A percentile compares a stretch with the other conserved stretches of the same genome.
These are phyloP conservation scores for Drosophila mimetica DNA, from an alignment of 2,888 invertebrate species.

Conservation along the genomic window DNA sequence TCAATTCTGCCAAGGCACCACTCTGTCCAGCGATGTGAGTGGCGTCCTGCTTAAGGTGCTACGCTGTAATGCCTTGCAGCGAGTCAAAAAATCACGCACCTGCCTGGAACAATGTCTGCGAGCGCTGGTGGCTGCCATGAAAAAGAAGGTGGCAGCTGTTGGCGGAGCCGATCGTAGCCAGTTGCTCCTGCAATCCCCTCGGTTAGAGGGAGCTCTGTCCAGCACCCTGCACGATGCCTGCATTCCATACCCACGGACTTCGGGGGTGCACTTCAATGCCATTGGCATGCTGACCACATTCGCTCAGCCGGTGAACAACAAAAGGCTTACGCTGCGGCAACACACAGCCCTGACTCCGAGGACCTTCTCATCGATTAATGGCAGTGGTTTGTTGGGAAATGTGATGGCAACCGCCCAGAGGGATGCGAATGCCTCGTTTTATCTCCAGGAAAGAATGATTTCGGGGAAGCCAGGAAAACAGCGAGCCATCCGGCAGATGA, in stretches of 20 bases:
- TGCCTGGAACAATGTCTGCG: constrained; percentile 95
- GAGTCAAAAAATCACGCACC: constrained; percentile 93
- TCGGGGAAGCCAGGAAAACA: constrained; percentile 81
- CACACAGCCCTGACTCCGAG: constrained; percentile 91
- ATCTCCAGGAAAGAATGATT: constrained; percentile 89
- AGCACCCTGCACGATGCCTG: constrained; percentile 88
- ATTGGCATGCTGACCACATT: constrained; percentile 94
- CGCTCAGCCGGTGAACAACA: constrained; percentile 89
- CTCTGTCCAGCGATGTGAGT: constrained; percentile 89
- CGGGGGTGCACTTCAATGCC: constrained; percentile 96
- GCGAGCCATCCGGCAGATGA: constrained; percentile 83
- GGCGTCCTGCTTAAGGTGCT: constrained; percentile 91
- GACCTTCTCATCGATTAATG: constrained; percentile 90
- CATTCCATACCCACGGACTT: constrained; percentile 97
- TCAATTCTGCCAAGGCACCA: constrained; percentile 88
- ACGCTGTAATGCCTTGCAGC: constrained; percentile 91
- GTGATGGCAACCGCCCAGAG: constrained; percentile 82
- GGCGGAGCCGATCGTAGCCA: constrained; percentile 81
- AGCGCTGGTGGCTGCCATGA: constrained; percentile 88
- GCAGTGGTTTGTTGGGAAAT: constrained; percentile 84
- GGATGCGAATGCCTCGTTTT: constrained; percentile 89
- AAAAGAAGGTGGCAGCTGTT: constrained; percentile 78
- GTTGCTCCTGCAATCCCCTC: constrained; percentile 83
- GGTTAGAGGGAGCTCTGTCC: constrained; percentile 83
- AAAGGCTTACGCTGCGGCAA: constrained; percentile 89